Base-by-base conservation (phyloP, 2,888 invertebrate species). In the Nipponacmea schrenckii region DNA sequence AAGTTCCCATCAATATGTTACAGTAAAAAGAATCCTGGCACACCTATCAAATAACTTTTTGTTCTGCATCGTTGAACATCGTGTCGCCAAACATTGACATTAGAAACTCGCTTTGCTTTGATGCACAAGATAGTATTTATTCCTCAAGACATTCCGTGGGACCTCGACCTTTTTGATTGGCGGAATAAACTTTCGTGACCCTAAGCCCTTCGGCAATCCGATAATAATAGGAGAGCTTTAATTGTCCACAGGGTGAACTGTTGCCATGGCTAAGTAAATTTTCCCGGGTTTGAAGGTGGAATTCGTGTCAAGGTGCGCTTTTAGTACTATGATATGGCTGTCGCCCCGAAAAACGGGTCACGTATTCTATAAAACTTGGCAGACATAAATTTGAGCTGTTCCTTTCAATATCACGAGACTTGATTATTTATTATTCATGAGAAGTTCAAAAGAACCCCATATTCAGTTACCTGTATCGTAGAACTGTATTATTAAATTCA, bases 51-150 rank as follows among this genome's bases (percentile, higher is more conserved):
- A 56, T 24, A 56, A 39, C 20, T 24, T 20, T 24, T 24, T 24
- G 56, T 56, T 56, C 24, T 56, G 56, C 56, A 24, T 56, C 20
- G 56, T 24, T 56, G 56, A 56, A 56, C 56, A 56, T 24, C 56
- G 24, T 24, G 56, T 56, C 56, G 56, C 56, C 56, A 56, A 56
- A 56, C 56, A 56, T 56, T 56, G 56, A 56, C 56, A 56, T 24
- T 56, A 24, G 56, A 14, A 56, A 24, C 24, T 24, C 24, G 56
- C 56, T 24, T 56, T 56, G 56, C 56, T 56, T 56, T 56, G 56
- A 56, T 56, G 56, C 56, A 56, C 56, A 56, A 56, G 56, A 56
- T 56, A 56, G 56, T 56, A 56, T 56, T 56, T 56, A 56, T 56
- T 56, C 56, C 56, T 56, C 24, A 20, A 56, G 56, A 56, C 56